Conservation (phyloP, 2,797 vertebrate species). For the Australoheros facetus region DNA sequence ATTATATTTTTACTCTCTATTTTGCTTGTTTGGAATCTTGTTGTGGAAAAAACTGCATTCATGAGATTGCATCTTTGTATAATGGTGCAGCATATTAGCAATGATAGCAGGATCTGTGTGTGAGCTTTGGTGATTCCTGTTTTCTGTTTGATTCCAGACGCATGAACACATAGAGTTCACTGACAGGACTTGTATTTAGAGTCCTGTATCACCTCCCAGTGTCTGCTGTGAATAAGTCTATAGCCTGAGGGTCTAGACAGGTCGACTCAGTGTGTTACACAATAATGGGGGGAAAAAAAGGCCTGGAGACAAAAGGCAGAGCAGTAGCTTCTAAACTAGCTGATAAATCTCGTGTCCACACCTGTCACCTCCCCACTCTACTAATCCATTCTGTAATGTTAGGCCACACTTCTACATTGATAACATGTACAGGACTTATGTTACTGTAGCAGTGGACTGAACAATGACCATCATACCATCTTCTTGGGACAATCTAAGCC, state of each 20-base stretch:
- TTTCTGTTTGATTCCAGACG: constrained; percentile 14
- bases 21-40: too few relatives aligned
- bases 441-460: constrained; percentile 8
- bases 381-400: constrained; percentile 5
- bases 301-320: constrained; percentile 13
- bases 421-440: constrained; percentile 7
- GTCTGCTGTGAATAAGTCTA: constrained; percentile 42
- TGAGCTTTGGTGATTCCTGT: constrained; percentile 26
- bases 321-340: constrained; percentile 26
- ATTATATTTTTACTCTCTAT: neutral
- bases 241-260: constrained; percentile 65
- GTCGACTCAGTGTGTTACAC: constrained; percentile 44
- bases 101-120: neutral
- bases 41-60: neutral
- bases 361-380: constrained; percentile 32
- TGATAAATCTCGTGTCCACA: constrained; percentile 42
- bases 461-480: constrained; percentile 21
- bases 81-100: constrained; percentile 19
- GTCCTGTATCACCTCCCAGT: constrained; percentile 46
- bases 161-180: neutral
- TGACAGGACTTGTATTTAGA: constrained; percentile 18
- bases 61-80: neutral
- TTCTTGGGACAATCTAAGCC: neutral
- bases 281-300: constrained; percentile 30
- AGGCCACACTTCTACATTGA: constrained; percentile 1